These are phyloP conservation scores for Lordiphosa fenestrarum DNA, from an alignment of 2,888 invertebrate genomes.

Conservation along the genomic window DNA sequence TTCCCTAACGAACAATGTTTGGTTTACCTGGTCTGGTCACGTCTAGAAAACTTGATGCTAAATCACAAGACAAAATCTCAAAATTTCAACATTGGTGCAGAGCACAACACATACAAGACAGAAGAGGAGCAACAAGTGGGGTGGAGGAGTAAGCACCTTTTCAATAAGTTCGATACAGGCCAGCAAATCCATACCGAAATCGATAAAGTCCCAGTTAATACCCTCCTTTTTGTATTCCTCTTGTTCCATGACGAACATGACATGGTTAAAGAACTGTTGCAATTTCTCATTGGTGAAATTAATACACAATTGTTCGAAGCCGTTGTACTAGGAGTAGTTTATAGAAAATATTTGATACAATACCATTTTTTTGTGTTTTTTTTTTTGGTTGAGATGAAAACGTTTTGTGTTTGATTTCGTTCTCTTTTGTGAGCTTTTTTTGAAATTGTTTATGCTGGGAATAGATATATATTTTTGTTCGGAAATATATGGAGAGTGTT, in stretches of 20 bases:
- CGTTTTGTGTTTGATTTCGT: too few relatives aligned
- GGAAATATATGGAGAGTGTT: too few relatives aligned
- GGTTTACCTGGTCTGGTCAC: too few relatives aligned
- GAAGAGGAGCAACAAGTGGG: conserved; percentile 2
- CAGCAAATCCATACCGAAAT: conserved; percentile 99
- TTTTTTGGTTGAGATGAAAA: too few relatives aligned
- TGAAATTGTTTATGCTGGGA: too few relatives aligned
- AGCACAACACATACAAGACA: conserved; percentile 6
- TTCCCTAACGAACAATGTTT: too few relatives aligned
- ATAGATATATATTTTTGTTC: too few relatives aligned
- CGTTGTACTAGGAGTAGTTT: conserved; percentile 88
- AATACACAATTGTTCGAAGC: conserved; percentile 99
- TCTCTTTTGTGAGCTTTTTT: too few relatives aligned
- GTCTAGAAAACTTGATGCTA: too few relatives aligned
- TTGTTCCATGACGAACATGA: conserved; percentile 99
- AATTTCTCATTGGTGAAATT: conserved; percentile 99
- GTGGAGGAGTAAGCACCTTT: conserved; percentile 85
- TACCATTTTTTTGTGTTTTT: conserved; percentile 30
- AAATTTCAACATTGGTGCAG: background rate
- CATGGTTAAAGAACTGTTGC: conserved; percentile 99
- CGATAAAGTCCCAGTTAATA: conserved; percentile 99
- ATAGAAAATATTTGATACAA: conserved; percentile 42
- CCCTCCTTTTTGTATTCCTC: conserved; percentile 99
- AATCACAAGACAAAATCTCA: conserved; percentile 1
- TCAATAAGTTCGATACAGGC: conserved; percentile 99